These are phyloP conservation scores for Aphis craccivora DNA, from an alignment of 1,140 invertebrate genomes.

Conservation along the genomic window DNA sequence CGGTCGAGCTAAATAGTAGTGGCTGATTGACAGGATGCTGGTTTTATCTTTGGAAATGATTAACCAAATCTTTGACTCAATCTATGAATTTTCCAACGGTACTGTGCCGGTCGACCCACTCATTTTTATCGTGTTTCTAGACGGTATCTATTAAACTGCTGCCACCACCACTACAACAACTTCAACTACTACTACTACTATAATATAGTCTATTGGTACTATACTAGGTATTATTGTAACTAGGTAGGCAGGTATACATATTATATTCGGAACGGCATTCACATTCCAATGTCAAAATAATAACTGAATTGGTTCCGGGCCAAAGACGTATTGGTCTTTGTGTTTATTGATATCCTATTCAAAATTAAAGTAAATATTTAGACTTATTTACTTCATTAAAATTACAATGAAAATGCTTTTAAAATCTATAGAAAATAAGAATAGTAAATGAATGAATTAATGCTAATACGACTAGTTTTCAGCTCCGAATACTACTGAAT, in stretches of 20 bases:
- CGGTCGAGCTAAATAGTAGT: not conserved
- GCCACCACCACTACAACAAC: not conserved
- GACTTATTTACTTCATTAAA: not conserved
- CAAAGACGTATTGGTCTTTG: not conserved
- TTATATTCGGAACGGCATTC: not conserved
- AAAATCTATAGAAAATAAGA: not conserved
- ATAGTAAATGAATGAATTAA: not conserved
- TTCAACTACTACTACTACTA: not conserved
- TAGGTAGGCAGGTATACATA: not conserved
- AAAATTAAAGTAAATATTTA: not conserved
- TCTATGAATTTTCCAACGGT: constrained; percentile 48
- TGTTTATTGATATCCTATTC: not conserved
- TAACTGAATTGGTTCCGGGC: not conserved
- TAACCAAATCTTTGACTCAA: constrained; percentile 6
- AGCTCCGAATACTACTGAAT: not conserved
- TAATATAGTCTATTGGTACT: not conserved
- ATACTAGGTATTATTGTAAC: too few relatives aligned
- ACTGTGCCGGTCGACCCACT: constrained; percentile 42
- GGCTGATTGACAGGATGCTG: not conserved
- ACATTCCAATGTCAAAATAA: constrained; percentile 14
- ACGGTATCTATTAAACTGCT: not conserved
- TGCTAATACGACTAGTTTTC: not conserved
- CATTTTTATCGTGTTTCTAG: not conserved
- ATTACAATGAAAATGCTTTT: not conserved
- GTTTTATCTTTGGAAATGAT: not conserved